phyloP scores from a whole-genome alignment of 2,888 invertebrate species.

The Dynastes tityus region DNA sequence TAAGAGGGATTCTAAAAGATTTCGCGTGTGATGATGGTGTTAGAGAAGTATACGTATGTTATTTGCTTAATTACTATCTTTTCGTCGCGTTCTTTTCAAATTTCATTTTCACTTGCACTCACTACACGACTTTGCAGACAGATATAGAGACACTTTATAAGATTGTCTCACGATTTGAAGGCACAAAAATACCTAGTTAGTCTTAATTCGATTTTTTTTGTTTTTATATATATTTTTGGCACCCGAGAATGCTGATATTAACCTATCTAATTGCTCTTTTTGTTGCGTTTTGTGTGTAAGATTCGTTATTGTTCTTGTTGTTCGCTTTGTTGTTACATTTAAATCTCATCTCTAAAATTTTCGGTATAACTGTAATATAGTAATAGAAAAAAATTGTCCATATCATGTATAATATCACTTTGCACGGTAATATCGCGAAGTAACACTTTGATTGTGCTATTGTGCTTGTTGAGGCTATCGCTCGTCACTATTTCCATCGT shows the following conservation, averaged over 20 bases:
- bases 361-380: constrained; percentile 46
- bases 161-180: constrained; percentile 60
- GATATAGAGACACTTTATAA: constrained; percentile 36
- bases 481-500: constrained; percentile 29
- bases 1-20: constrained; percentile 6
- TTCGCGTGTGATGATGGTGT: background rate
- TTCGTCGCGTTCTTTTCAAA: constrained; percentile 15
- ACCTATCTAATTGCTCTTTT: constrained; percentile 15
- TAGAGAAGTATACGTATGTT: constrained; percentile 3
- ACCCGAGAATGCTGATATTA: constrained; percentile 69
- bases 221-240: constrained; percentile 64
- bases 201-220: constrained; percentile 60
- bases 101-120: constrained; percentile 39
- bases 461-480: constrained; percentile 10
- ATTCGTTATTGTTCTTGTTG: constrained; percentile 27
- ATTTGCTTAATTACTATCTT: constrained; percentile 35
- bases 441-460: constrained; percentile 20
- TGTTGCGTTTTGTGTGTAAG: constrained; percentile 27
- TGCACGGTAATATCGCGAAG: constrained; percentile 59
- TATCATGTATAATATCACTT: constrained; percentile 66
- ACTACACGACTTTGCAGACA: constrained; percentile 36
- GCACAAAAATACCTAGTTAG: constrained; percentile 68
- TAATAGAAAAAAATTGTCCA: constrained; percentile 62
- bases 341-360: constrained; percentile 44
- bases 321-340: constrained; percentile 59